Evolutionary conservation across 2,888 invertebrate species (phyloP), one percentile per base, ranked within the genome.

Genomic region (Pandemis cinnamomeana): DNA sequence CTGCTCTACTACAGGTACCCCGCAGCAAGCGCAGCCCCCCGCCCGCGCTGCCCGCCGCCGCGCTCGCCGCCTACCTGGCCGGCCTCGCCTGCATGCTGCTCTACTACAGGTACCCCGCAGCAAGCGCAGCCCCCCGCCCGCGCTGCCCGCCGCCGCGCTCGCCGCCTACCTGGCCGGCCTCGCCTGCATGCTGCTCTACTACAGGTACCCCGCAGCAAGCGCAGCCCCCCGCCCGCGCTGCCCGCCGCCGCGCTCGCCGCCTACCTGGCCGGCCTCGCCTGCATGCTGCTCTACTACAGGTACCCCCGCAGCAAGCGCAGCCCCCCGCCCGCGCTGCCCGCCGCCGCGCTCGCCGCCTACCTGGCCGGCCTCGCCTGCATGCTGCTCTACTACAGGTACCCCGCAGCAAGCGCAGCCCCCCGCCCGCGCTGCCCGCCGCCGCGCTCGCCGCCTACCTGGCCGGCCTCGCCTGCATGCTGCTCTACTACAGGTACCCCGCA

Each of bases 251-350:
- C 95, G 64, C 95, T 95, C 20, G 93, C 95, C 58, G 90, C 94
- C 71, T 92, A 95, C 81, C 93, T 95, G 77, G 93, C 95, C 1
- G 96, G 96, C 6, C 93, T 97, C 64, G 91, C 94, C 70, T 96
- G 96, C 87, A 96, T 97, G 96, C 89, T 96, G 69, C 87, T 96
- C 2, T 97, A 97, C 84, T 96, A 96, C 84, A 94, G 95, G 95
- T 95, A 53, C 5, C 20, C 20, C 20, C n/a, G 20, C 20, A 20
- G 0, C 20, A 20, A 20, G 85, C 86, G 90, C 5, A 36, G 92
- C 95, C 72, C 95, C 95, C 92, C 87, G 80, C 55, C 79, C 58
- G 75, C 83, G 3, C 95, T 95, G 78, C 93, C 95, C 13, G 96
- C 95, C 55, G 95, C 96, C 69, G 87, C 95, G 64, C 95, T 95